Percentiles rank a stretch among this genome's conserved stretches.
phyloP scores from a whole-genome alignment of 2,797 vertebrate species.

The Austrolebias charrua region DNA sequence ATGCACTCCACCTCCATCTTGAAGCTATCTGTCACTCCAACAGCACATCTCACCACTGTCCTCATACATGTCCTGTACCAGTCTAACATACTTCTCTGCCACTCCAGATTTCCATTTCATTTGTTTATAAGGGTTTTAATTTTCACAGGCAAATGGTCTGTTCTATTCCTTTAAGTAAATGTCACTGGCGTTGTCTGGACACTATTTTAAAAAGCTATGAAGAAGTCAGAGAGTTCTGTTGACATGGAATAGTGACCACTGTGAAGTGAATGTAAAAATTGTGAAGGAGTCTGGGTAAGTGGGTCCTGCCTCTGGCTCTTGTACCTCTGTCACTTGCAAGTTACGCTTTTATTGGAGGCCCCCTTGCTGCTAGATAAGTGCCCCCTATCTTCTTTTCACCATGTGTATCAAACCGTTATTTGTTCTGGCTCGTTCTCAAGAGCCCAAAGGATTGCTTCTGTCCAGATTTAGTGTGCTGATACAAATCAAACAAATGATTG shows the following conservation, averaged over 20 bases:
- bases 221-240: conserved; percentile 6
- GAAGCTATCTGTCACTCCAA: too few species aligned
- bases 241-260: conserved; percentile 7
- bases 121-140: conserved; percentile 33
- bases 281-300: conserved; percentile 12
- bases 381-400: conserved; percentile 62
- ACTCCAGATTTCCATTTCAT: too few species aligned
- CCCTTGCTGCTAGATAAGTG: conserved; percentile 66
- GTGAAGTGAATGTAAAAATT: conserved; percentile 42
- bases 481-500: conserved; percentile 83
- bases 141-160: conserved; percentile 45
- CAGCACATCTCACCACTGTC: too few species aligned
- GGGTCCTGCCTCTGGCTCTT: conserved; percentile 39
- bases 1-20: too few species aligned
- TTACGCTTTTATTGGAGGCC: conserved; percentile 29
- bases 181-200: conserved; percentile 65
- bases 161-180: conserved; percentile 63
- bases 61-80: too few species aligned
- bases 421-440: conserved; percentile 70
- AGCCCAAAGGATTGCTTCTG: conserved; percentile 70
- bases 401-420: conserved; percentile 72
- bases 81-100: too few species aligned
- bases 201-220: conserved; percentile 47
- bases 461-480: conserved; percentile 74
- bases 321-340: conserved; percentile 51